Percentiles rank a stretch among this genome's conserved stretches.
phyloP scores from a whole-genome alignment of 2,797 vertebrate species.

The Pseudomugil tenellus region DNA sequence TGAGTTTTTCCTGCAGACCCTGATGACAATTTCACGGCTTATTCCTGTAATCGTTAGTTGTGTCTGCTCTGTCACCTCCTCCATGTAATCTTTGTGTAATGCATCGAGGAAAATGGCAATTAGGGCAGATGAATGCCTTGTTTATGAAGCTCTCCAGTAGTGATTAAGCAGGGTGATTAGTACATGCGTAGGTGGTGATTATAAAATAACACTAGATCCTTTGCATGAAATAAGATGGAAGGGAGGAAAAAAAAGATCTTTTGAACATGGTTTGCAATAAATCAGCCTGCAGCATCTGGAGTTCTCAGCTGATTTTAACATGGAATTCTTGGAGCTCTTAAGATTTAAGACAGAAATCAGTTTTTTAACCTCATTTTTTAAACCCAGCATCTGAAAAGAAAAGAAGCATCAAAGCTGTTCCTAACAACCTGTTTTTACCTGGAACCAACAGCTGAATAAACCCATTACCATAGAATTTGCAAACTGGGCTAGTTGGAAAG shows the following conservation, averaged over 20 bases:
- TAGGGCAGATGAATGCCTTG: constrained; percentile 62
- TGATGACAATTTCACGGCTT: background rate
- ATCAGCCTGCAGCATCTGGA: constrained; percentile 11
- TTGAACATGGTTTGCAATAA: constrained; percentile 13
- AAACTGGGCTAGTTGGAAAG: constrained; percentile 28
- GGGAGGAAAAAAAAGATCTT: constrained; percentile 7
- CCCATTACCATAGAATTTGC: constrained; percentile 36
- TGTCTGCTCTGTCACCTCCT: constrained; percentile 29
- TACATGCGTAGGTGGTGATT: constrained; percentile 71
- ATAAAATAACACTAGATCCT: constrained; percentile 58
- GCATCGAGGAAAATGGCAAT: constrained; percentile 45
- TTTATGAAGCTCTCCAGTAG: constrained; percentile 61
- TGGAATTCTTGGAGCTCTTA: background rate
- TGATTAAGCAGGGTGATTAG: constrained; percentile 78
- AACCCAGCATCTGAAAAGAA: background rate
- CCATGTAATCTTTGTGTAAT: constrained; percentile 37
- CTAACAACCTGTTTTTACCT: constrained; percentile 2
- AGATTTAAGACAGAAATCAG: background rate
- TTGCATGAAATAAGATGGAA: constrained; percentile 46
- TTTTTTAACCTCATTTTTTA: background rate
- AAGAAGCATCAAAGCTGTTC: background rate
- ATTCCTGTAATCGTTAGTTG: constrained; percentile 30
- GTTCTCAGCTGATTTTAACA: constrained; percentile 1
- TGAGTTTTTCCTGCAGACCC: constrained; percentile 3
- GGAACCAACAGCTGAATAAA: constrained; percentile 36